A percentile compares a stretch with the other conserved stretches of the same genome.
These are phyloP conservation scores for Acleris cristana DNA, from an alignment of 2,888 invertebrate species.

Conservation along the genomic window DNA sequence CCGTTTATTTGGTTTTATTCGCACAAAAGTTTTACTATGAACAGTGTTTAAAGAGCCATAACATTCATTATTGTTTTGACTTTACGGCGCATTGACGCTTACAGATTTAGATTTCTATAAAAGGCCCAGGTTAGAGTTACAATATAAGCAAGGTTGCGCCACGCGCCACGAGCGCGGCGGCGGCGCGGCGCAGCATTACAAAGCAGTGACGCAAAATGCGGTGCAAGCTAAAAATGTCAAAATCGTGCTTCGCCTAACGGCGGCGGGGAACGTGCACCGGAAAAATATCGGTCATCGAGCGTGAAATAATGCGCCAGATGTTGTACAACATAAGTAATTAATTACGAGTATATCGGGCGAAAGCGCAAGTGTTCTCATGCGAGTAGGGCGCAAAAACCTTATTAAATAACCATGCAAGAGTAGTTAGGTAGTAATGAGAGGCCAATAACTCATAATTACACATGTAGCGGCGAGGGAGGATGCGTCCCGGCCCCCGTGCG, in stretches of 20 bases:
- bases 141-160: constrained; percentile 61
- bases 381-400: constrained; percentile 59
- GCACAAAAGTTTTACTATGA: no score
- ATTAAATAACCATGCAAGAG: constrained; percentile 52
- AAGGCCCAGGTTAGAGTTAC: constrained; percentile 53
- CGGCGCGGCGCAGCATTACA: constrained; percentile 58
- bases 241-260: constrained; percentile 67
- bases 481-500: constrained; percentile 44
- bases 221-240: constrained; percentile 75
- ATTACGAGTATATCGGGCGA: constrained; percentile 70
- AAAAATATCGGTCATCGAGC: constrained; percentile 62
- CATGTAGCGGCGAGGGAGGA: constrained; percentile 42
- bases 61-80: not conserved
- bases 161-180: constrained; percentile 51
- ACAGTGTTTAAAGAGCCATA: not conserved
- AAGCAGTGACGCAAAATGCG: constrained; percentile 65
- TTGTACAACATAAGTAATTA: constrained; percentile 76
- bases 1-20: no score
- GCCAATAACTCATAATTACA: constrained; percentile 51
- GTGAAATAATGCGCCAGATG: constrained; percentile 77
- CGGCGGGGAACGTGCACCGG: constrained; percentile 57
- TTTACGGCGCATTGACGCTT: no score
- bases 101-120: constrained; percentile 44
- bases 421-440: constrained; percentile 41
- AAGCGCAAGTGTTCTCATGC: constrained; percentile 79